Base-by-base conservation (phyloP, 2,888 invertebrate genomes). In the Drosophila fulvimacula region DNA sequence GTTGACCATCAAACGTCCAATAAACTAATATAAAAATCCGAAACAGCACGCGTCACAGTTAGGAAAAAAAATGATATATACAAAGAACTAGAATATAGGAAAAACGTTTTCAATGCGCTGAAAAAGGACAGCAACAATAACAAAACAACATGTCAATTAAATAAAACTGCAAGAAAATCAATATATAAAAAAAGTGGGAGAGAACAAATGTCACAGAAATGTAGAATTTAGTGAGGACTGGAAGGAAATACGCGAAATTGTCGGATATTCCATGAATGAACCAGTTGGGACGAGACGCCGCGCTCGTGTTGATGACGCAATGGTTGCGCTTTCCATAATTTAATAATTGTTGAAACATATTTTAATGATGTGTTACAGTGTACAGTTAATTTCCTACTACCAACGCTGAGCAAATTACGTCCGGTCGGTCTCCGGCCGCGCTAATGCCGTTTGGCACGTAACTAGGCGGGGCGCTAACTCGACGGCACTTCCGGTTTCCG, bases 131-230 rank as follows among this genome's bases (percentile, higher is more conserved):
- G 83, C 73, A 85, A 88, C 88, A 85, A 86, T 81, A 88, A 88
- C 84, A 88, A 83, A 90, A 89, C 73, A 82, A 82, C 85, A 89
- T 81, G 88, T 88, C 87, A 87, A 87, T 90, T 87, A 90, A 87
- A 75, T 87, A 72, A 87, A 82, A 82, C 82, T 81, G 82, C 85
- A 78, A 72, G 79, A 90, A 87, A 87, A 87, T 87, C 87, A 87
- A 87, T 87, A 90, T 24, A 52, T n/a, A 52, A 11, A 38, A 6
- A 17, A 30, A 15, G 42, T 10, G 1, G 11, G 6, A 19, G 30
- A 17, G 24, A 27, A 53, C 68, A 72, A 69, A 53, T 73, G 65
- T 68, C 73, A 81, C 60, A 66, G 49, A 38, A 59, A 41, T 52
- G 11, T 39, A 30, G 53, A 21, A 24, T 48, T 48, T 7, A 38